phyloP scores from a whole-genome alignment of 2,888 invertebrate genomes.

The Pachymerium ferrugineum region DNA sequence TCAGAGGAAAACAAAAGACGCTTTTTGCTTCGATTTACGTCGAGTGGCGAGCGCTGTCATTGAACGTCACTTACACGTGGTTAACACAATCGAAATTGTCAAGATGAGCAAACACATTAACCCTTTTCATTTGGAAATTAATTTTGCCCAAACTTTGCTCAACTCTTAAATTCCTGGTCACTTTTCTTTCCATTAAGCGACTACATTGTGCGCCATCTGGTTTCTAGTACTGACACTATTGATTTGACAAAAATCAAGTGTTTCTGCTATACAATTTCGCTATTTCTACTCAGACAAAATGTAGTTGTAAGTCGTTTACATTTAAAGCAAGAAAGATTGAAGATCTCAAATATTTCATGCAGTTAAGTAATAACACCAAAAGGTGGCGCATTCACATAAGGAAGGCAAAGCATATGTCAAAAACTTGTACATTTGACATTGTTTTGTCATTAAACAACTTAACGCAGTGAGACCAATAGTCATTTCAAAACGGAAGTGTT shows the following conservation, averaged over 20 bases:
- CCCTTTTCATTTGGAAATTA: slow-evolving; percentile 24
- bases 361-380: no score
- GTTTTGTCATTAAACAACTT: no score
- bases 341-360: no score
- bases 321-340: no score
- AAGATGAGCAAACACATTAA: slow-evolving; percentile 31
- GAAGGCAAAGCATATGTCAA: no score
- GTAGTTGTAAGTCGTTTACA: no score
- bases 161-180: slow-evolving; percentile 7
- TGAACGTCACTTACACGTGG: slow-evolving; percentile 30
- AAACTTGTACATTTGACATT: no score
- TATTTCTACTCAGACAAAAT: no score
- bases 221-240: not conserved
- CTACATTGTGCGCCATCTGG: not conserved
- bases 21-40: slow-evolving; percentile 3
- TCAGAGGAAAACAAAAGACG: slow-evolving; percentile 1
- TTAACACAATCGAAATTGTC: slow-evolving; percentile 32
- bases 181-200: no score
- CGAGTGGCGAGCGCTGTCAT: not conserved
- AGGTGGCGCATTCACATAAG: no score
- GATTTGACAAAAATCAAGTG: not conserved
- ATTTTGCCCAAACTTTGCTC: not conserved
- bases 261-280: not conserved
- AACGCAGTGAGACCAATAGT: no score
- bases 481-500: no score